Base-by-base conservation (phyloP, 2,888 invertebrate species). In the Lissocephala sabroskyi region DNA sequence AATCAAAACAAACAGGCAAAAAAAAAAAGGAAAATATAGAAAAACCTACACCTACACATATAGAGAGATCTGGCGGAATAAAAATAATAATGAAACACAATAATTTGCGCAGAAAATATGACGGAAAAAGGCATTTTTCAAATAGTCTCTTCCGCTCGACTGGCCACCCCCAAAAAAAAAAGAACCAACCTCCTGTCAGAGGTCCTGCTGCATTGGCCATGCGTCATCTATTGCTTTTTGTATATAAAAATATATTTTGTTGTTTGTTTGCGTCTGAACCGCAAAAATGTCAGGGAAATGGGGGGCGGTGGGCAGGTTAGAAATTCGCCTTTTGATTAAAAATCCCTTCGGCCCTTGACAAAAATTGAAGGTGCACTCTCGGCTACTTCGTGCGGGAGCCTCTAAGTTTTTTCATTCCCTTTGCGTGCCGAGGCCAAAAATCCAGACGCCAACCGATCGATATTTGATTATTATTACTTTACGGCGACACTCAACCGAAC, bases 361-460 rank as follows among this genome's bases (percentile, higher is more conserved):
- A n/a, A n/a, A n/a, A n/a, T n/a, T n/a, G n/a, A n/a, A n/a, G n/a
- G n/a, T n/a, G n/a, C n/a, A n/a, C n/a, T n/a, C n/a, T n/a, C n/a
- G n/a, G n/a, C n/a, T n/a, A n/a, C 19, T 37, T 37, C 10, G 17
- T 37, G 19, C 19, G 19, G 19, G 37, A 3, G 9, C 30, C n/a
- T 4, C 11, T 9, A 7, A 23, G 7, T 23, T 7, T 30, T 30
- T 30, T 37, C 19, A 19, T 16, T 19, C 18, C 37, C 17, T 18
- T 37, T 37, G 17, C 11, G 18, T 37, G 37, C 37, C 10, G 7
- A 7, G 30, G 30, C 30, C 30, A 30, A 30, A 62, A 62, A 67
- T 42, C 73, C 80, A 79, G 79, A 79, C 79, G 79, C 79, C 78
- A 58, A 73, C 61, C 61, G 79, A 80, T 80, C 81, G 79, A 80